Evolutionary conservation across 2,797 vertebrate species (phyloP).

Genomic region (Halcyon leucocephala): DNA sequence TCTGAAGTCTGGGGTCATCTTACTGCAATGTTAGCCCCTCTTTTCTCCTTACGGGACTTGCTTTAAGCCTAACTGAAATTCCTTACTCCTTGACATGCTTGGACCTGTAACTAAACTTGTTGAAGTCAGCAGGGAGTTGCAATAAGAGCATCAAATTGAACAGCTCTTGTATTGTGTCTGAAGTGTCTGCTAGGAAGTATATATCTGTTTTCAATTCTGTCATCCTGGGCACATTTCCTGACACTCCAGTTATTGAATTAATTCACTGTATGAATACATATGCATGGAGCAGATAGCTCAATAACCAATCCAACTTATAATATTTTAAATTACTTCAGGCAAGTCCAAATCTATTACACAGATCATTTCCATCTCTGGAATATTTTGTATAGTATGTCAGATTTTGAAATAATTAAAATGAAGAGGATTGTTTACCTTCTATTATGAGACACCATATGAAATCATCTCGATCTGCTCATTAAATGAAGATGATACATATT

Average conservation of each 20-base stretch:
- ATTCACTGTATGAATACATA: neutral
- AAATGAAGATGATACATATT: neutral
- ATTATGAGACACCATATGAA: neutral
- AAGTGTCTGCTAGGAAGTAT: neutral
- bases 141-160: neutral
- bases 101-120: neutral
- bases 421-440: neutral
- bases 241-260: conserved; percentile 21
- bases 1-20: neutral
- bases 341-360: neutral
- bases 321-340: conserved; percentile 20
- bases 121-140: neutral
- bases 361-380: neutral
- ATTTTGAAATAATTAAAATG: neutral
- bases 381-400: neutral
- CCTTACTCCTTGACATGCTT: neutral
- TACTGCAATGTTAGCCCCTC: neutral
- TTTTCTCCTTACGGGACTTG: neutral
- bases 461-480: neutral
- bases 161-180: neutral
- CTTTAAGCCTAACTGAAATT: neutral
- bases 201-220: conserved; percentile 24
- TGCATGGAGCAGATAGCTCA: neutral
- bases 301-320: neutral
- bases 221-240: conserved; percentile 8